phyloP scores from a whole-genome alignment of 2,888 invertebrate genomes.

The Heliconius hortense region DNA sequence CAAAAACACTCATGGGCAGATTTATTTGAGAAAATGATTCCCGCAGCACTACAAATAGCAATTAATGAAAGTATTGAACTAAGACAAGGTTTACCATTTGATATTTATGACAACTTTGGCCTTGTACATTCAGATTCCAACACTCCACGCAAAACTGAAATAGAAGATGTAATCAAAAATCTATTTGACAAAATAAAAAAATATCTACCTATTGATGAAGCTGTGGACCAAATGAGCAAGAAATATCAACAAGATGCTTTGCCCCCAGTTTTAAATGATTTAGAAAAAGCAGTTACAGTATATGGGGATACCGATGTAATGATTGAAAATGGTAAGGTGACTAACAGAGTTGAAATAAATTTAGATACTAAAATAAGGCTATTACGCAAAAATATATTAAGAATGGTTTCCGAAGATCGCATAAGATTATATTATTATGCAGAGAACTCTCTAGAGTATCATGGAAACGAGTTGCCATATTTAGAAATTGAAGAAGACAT shows the following conservation, averaged over 20 bases:
- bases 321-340: constrained; percentile 82
- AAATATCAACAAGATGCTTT: constrained; percentile 92
- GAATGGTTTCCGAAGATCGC: constrained; percentile 84
- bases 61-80: constrained; percentile 86
- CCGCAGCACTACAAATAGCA: constrained; percentile 88
- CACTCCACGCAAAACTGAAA: constrained; percentile 70
- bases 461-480: constrained; percentile 86
- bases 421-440: constrained; percentile 89
- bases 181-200: constrained; percentile 83
- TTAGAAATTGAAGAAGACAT: constrained; percentile 87
- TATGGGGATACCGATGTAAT: constrained; percentile 87
- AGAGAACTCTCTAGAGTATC: constrained; percentile 93
- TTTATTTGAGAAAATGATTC: constrained; percentile 90
- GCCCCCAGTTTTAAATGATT: constrained; percentile 88
- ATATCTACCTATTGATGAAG: constrained; percentile 87
- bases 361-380: constrained; percentile 85
- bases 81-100: constrained; percentile 89
- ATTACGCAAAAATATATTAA: constrained; percentile 79
- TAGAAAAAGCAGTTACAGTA: constrained; percentile 87
- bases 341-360: constrained; percentile 85
- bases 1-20: constrained; percentile 96
- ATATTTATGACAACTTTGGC: constrained; percentile 89
- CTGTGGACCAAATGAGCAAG: constrained; percentile 93
- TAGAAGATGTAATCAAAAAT: constrained; percentile 77
- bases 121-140: constrained; percentile 82